Evolutionary conservation across 2,888 invertebrate genomes (phyloP).

Genomic region (Tetranychus truncatus): DNA sequence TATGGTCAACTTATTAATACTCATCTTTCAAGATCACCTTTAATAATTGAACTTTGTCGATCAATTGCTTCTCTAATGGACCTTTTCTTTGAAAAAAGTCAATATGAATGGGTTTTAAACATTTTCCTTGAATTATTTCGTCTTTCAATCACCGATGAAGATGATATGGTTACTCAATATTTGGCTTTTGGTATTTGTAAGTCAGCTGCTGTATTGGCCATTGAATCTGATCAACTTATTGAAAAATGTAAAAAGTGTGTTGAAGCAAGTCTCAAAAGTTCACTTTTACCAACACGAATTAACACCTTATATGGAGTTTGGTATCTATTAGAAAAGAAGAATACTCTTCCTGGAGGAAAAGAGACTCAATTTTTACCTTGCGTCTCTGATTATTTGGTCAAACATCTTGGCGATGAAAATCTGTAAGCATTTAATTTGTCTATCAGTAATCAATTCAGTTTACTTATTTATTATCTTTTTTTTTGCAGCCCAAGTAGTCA

Average conservation of each 20-base stretch:
- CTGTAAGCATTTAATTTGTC: conserved; percentile 28
- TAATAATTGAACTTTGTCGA: conserved; percentile 32
- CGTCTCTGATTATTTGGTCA: conserved; percentile 34
- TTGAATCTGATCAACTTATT: conserved; percentile 41
- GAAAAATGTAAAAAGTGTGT: conserved; percentile 45
- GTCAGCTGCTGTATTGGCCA: conserved; percentile 45
- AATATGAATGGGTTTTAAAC: conserved; percentile 61
- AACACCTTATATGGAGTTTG: conserved; percentile 47
- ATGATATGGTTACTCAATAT: conserved; percentile 55
- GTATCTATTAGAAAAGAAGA: conserved; percentile 43
- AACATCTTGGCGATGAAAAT: conserved; percentile 31
- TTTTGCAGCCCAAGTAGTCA: conserved; percentile 28
- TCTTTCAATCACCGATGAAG: conserved; percentile 46
- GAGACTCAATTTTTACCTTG: conserved; percentile 31
- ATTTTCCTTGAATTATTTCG: conserved; percentile 46
- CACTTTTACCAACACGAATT: conserved; percentile 44
- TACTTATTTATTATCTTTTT: background rate
- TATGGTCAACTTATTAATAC: conserved; percentile 48
- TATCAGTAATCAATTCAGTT: background rate
- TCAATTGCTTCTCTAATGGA: conserved; percentile 55
- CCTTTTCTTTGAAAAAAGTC: conserved; percentile 46
- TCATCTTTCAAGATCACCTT: conserved; percentile 23
- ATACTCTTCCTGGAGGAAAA: conserved; percentile 29
- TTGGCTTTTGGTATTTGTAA: conserved; percentile 48
- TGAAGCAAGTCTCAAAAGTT: conserved; percentile 43